These are phyloP conservation scores for Bradypodion ventrale DNA, from an alignment of 2,797 vertebrate species.

Conservation along the genomic window DNA sequence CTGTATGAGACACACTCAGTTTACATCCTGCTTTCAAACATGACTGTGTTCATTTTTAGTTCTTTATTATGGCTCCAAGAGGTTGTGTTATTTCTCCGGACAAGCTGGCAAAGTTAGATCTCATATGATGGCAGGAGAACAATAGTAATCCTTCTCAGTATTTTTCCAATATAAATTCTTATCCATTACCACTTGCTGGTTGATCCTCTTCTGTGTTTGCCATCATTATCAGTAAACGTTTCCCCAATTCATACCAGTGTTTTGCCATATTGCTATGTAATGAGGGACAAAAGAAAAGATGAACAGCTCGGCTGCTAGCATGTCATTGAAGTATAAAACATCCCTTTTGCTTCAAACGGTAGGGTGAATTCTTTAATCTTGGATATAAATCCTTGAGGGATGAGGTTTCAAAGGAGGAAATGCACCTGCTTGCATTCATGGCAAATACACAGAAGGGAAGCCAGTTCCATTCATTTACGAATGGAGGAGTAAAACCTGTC, in stretches of 20 bases:
- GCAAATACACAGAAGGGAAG: background rate
- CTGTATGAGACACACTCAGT: too few species aligned
- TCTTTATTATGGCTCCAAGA: too few species aligned
- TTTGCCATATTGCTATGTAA: constrained; percentile 31
- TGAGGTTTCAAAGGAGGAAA: constrained; percentile 42
- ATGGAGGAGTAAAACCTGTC: background rate
- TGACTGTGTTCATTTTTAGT: too few species aligned
- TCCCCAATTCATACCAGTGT: constrained; percentile 37
- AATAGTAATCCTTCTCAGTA: too few species aligned
- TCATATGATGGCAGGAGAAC: too few species aligned
- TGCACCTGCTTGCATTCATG: constrained; percentile 15
- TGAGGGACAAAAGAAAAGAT: constrained; percentile 40
- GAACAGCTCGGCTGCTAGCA: background rate
- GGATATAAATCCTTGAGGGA: constrained; percentile 24
- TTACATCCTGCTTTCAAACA: too few species aligned
- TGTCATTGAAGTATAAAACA: constrained; percentile 18
- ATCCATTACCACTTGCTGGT: background rate
- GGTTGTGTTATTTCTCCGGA: too few species aligned
- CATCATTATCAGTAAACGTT: constrained; percentile 50
- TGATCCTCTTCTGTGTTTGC: too few species aligned
- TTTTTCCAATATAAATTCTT: background rate
- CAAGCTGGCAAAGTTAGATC: too few species aligned
- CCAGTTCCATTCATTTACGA: background rate
- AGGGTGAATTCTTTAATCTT: constrained; percentile 31
- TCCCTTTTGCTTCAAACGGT: constrained; percentile 12